phyloP scores from a whole-genome alignment of 1,140 invertebrate genomes.

The Arion vulgaris region DNA sequence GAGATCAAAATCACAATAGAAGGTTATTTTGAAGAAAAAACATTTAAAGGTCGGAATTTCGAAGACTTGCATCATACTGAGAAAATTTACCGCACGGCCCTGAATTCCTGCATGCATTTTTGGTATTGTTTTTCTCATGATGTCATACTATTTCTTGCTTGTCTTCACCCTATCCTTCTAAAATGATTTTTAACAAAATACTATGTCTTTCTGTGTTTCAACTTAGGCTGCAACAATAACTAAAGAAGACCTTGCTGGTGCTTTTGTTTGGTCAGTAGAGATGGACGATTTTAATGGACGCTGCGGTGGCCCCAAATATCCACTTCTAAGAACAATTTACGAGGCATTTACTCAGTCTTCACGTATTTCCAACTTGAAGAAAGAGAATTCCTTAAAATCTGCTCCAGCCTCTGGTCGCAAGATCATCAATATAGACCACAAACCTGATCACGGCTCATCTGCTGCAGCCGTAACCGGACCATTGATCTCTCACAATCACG shows the following conservation, averaged over 20 bases:
- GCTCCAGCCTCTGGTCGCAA: neutral
- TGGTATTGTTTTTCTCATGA: no score
- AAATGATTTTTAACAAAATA: no score
- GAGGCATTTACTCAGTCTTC: slow-evolving; percentile 51
- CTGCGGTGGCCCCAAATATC: slow-evolving; percentile 75
- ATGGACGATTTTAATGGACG: slow-evolving; percentile 74
- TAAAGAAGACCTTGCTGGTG: slow-evolving; percentile 61
- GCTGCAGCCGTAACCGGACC: neutral
- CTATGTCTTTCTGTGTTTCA: no score
- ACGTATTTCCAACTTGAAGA: neutral
- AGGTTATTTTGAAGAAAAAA: no score
- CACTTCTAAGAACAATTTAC: slow-evolving; percentile 73
- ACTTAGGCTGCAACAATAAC: slow-evolving; percentile 53
- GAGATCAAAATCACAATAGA: no score
- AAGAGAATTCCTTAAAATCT: neutral
- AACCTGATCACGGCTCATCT: neutral
- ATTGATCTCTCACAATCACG: neutral
- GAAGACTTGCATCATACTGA: no score
- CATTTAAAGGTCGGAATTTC: no score
- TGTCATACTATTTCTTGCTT: no score
- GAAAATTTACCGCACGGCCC: no score
- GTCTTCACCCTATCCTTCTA: no score
- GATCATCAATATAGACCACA: neutral
- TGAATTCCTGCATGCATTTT: no score
- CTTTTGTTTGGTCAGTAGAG: slow-evolving; percentile 80